Base-by-base conservation (phyloP, 2,113 vertebrate genomes). In the Sphaerodactylus townsendi region DNA sequence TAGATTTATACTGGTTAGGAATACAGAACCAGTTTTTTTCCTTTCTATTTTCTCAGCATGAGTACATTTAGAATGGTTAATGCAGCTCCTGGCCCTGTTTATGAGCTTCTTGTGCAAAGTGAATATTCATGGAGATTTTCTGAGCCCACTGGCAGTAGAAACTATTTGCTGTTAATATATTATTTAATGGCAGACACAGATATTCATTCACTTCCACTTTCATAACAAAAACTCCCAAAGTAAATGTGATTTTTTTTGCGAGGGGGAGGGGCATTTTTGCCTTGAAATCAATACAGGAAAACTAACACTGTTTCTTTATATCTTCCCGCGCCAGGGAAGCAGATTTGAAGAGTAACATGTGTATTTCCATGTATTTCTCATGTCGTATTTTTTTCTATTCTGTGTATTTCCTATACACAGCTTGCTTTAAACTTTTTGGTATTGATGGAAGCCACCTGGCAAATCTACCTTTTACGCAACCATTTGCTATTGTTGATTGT, bases 141-240 rank as follows among this genome's bases (percentile, higher is more conserved):
- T 4, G 33, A 85, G 0, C 44, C 25, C 68, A 70, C 33, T 59
- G n/a, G 35, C 85, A 89, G 37, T 3, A 78, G 1, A 59, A 82
- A 17, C 83, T 81, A 59, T 69, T 84, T 83, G n/a, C 33, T 10
- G 74, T 78, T 88, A 85, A 53, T 46, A 83, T 77, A 93, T 92
- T 78, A 89, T 70, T 80, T 66, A 50, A 83, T 33, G 23, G 82
- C 10, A 70, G 64, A 78, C 10, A 72, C 35, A 0, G 1, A 66
- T 2, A 4, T 77, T 66, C 39, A 33, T 83, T 81, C 76, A 75
- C 72, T 44, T 14, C 53, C 87, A n/a, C 65, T 71, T 39, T 72
- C 66, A 84, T 10, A 70, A 82, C 81, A 91, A 19, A 76, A 37
- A 88, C 77, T 3, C 79, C 81, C 84, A 53, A 4, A 72, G 25